Evolutionary conservation across 2,888 invertebrate species (phyloP).

Genomic region (Oxytorus armatus): DNA sequence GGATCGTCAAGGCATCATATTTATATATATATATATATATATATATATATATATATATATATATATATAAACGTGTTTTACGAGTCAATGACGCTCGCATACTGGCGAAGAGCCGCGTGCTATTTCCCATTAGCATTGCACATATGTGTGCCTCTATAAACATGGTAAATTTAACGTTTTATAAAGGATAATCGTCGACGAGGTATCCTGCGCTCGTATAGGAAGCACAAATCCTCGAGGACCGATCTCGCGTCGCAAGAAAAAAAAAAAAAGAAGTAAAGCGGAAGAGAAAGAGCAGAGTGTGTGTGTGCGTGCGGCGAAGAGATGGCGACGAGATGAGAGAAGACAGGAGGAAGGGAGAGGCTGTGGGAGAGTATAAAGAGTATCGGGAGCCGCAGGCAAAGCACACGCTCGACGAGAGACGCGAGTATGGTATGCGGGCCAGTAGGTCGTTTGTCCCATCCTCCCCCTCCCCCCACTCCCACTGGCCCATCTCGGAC

Average conservation of each 20-base stretch:
- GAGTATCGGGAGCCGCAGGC: slow-evolving; percentile 39
- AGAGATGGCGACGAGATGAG: slow-evolving; percentile 38
- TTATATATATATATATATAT: too few species aligned
- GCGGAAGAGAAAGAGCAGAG: slow-evolving; percentile 61
- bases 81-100: slow-evolving; percentile 61
- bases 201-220: background rate
- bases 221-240: slow-evolving; percentile 37
- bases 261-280: too few species aligned
- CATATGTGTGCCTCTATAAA: slow-evolving; percentile 2
- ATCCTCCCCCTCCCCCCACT: slow-evolving; percentile 56
- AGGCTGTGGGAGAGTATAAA: slow-evolving; percentile 34
- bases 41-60: too few species aligned
- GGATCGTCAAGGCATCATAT: slow-evolving; percentile 16
- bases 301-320: slow-evolving; percentile 27
- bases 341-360: background rate
- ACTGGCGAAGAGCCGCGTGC: slow-evolving; percentile 34
- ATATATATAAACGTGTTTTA: too few species aligned
- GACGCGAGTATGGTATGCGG: slow-evolving; percentile 77
- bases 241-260: slow-evolving; percentile 53
- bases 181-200: slow-evolving; percentile 1
- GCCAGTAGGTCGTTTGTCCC: slow-evolving; percentile 79
- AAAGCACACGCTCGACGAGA: slow-evolving; percentile 48
- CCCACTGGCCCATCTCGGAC: too few species aligned
- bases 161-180: background rate
- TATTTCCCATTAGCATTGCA: slow-evolving; percentile 49